Conservation (phyloP, 2,113 vertebrate genomes). For the Thunnus thynnus region DNA sequence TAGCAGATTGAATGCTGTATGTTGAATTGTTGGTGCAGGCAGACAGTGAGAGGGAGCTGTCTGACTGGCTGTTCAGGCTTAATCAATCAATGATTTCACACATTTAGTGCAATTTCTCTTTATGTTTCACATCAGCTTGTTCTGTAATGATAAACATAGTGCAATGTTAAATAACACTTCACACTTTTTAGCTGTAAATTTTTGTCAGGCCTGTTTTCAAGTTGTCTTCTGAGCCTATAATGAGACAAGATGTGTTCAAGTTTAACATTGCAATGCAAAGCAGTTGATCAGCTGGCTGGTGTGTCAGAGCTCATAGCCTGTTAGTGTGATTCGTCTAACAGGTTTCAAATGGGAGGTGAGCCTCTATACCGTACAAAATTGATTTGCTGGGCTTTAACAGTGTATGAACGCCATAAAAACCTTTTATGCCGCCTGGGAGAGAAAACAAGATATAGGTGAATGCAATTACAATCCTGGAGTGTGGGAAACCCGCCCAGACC, state of each 20-base stretch:
- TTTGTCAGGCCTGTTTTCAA: no score
- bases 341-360: conserved; percentile 50
- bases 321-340: conserved; percentile 40
- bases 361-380: conserved; percentile 51
- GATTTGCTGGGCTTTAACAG: conserved; percentile 60
- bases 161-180: no score
- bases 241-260: neutral
- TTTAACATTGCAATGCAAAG: neutral
- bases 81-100: neutral
- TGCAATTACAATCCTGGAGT: conserved; percentile 50
- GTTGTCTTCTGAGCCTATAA: no score
- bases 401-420: conserved; percentile 58
- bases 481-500: conserved; percentile 17
- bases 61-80: neutral
- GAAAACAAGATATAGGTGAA: conserved; percentile 68
- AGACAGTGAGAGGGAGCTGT: neutral
- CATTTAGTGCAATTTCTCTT: neutral
- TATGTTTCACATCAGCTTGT: no score
- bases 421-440: conserved; percentile 39
- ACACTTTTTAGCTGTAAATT: no score
- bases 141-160: no score
- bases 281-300: neutral
- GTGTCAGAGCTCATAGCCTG: neutral
- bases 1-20: conserved; percentile 1
- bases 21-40: conserved; percentile 6